These are phyloP conservation scores for Halesus radiatus DNA, from an alignment of 1,140 invertebrate species.

Conservation along the genomic window DNA sequence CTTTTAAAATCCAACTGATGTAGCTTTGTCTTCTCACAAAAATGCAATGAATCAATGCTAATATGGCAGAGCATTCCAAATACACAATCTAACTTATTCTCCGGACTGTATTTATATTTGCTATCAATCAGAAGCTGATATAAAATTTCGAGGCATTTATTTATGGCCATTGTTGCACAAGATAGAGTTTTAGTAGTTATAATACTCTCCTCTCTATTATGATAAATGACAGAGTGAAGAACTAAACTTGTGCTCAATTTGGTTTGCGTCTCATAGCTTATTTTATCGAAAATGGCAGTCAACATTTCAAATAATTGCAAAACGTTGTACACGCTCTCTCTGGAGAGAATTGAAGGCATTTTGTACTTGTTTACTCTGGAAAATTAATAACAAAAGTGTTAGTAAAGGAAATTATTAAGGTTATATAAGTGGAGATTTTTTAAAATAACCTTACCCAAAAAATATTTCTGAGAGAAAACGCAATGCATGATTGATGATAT, in stretches of 20 bases:
- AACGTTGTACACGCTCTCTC: constrained; percentile 44
- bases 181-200: constrained; percentile 36
- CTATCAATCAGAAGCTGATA: constrained; percentile 33
- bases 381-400: background rate
- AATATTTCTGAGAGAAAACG: constrained; percentile 49
- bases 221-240: constrained; percentile 42
- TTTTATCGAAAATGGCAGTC: constrained; percentile 31
- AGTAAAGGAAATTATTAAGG: too few relatives aligned
- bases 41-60: constrained; percentile 34
- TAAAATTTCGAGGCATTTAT: constrained; percentile 30
- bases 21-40: constrained; percentile 10
- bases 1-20: background rate
- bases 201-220: constrained; percentile 7
- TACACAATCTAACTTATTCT: constrained; percentile 25
- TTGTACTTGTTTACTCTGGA: constrained; percentile 44
- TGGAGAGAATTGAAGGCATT: constrained; percentile 39
- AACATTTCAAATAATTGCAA: constrained; percentile 49
- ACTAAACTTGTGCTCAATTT: constrained; percentile 38
- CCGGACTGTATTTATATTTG: constrained; percentile 21
- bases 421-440: too few relatives aligned
- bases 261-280: constrained; percentile 34
- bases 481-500: constrained; percentile 40
- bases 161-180: background rate
- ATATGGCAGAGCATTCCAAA: constrained; percentile 43
- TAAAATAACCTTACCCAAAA: constrained; percentile 35